These are phyloP conservation scores for Saimiri boliviensis DNA, from an alignment of 2,113 vertebrate genomes.

Conservation along the genomic window DNA sequence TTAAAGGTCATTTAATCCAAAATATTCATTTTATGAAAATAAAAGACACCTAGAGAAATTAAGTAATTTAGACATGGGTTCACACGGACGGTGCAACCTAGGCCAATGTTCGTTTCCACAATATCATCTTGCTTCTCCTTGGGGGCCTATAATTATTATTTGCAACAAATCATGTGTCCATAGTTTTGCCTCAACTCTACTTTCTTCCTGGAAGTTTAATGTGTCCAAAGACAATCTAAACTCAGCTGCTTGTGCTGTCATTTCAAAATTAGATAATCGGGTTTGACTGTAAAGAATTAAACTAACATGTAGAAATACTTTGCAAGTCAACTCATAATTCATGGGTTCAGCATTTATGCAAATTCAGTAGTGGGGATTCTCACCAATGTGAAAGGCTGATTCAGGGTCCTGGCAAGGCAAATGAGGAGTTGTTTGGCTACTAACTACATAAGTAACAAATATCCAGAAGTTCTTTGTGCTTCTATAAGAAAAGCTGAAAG, in stretches of 20 bases:
- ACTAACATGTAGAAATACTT: not conserved
- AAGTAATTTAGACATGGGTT: not conserved
- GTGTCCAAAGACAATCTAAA: conserved; percentile 15
- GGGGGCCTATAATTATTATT: not conserved
- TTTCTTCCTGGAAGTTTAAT: not conserved
- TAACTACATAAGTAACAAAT: not conserved
- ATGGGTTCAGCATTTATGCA: not conserved
- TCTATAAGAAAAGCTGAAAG: not conserved
- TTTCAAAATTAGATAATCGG: not conserved
- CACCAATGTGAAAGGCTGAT: not conserved
- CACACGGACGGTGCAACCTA: not conserved
- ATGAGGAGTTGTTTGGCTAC: not conserved
- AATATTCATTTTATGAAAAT: not conserved
- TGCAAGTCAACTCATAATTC: not conserved
- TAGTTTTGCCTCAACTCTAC: not conserved
- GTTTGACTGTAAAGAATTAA: not conserved
- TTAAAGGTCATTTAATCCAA: not conserved
- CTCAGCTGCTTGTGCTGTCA: not conserved
- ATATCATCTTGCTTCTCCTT: not conserved
- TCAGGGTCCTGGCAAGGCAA: not conserved
- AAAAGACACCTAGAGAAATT: not conserved
- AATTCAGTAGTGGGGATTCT: not conserved
- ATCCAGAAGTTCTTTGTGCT: not conserved
- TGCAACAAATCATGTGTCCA: not conserved
- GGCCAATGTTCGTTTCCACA: not conserved